Evolutionary conservation across 2,888 invertebrate genomes (phyloP).

Genomic region (Drosophila kanekoi): DNA sequence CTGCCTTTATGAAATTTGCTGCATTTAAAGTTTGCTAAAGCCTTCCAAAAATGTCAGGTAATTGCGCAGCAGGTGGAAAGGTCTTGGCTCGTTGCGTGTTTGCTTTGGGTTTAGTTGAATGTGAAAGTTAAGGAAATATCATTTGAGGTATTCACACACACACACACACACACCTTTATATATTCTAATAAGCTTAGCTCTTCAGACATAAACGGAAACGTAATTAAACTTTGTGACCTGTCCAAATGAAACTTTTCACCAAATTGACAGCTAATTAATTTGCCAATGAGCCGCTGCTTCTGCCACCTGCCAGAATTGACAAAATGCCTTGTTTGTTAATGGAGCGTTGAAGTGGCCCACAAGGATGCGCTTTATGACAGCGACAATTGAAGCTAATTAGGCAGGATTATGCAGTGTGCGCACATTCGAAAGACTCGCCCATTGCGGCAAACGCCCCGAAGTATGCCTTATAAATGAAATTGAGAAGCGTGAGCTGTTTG

Average conservation of each 20-base stretch:
- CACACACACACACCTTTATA: neutral
- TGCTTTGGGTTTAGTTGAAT: conserved; percentile 46
- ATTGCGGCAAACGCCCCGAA: conserved; percentile 4
- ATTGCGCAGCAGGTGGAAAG: conserved; percentile 11
- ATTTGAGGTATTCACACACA: neutral
- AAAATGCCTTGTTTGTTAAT: conserved; percentile 34
- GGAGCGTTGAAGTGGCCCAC: conserved; percentile 46
- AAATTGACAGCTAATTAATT: conserved; percentile 74
- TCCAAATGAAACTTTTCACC: conserved; percentile 51
- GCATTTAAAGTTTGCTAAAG: conserved; percentile 1
- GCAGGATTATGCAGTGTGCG: conserved; percentile 54
- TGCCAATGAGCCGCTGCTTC: conserved; percentile 49
- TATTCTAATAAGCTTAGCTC: neutral
- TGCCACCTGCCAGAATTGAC: conserved; percentile 39
- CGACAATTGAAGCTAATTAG: conserved; percentile 67
- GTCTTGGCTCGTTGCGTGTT: conserved; percentile 29
- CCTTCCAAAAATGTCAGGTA: neutral
- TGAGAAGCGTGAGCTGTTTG: conserved; percentile 56
- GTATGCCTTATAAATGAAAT: conserved; percentile 60
- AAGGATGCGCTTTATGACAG: conserved; percentile 66
- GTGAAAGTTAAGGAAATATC: conserved; percentile 32
- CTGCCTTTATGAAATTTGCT: neutral
- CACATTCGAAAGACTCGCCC: conserved; percentile 23
- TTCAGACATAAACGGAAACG: conserved; percentile 40
- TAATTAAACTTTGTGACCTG: conserved; percentile 60